Evolutionary conservation across 2,888 invertebrate genomes (phyloP).

Genomic region (Schizaphis graminum): DNA sequence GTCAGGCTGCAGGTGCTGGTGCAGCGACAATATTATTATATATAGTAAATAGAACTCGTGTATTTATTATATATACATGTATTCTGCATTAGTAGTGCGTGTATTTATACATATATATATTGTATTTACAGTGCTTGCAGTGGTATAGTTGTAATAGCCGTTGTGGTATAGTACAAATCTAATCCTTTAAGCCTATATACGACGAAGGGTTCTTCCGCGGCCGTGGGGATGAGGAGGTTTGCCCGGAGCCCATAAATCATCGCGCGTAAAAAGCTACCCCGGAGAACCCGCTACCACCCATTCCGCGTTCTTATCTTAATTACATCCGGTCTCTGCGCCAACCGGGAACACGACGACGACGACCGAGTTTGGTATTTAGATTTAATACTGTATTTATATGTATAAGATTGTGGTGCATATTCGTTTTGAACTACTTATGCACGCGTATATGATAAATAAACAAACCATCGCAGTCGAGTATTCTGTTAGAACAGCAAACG

Average conservation of each 20-base stretch:
- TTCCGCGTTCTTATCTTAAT: slow-evolving; percentile 64
- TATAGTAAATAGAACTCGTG: neutral
- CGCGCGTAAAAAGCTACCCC: slow-evolving; percentile 60
- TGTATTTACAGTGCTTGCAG: neutral
- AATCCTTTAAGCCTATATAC: slow-evolving; percentile 56
- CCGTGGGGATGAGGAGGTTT: slow-evolving; percentile 10
- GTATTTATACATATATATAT: neutral
- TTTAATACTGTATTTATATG: slow-evolving; percentile 13
- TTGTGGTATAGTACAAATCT: slow-evolving; percentile 39
- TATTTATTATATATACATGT: slow-evolving; percentile 11
- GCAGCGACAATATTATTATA: neutral
- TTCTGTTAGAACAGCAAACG: neutral
- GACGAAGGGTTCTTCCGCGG: slow-evolving; percentile 34
- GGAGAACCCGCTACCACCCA: slow-evolving; percentile 8
- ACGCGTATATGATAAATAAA: neutral
- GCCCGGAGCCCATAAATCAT: slow-evolving; percentile 61
- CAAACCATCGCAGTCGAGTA: neutral
- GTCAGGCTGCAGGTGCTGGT: neutral
- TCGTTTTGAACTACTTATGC: neutral
- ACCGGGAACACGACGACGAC: slow-evolving; percentile 23
- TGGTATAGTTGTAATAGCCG: slow-evolving; percentile 13
- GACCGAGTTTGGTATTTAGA: slow-evolving; percentile 29
- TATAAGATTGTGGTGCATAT: neutral
- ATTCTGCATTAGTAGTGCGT: neutral
- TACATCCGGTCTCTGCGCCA: slow-evolving; percentile 57